Evolutionary conservation across 35 echinoderm and acorn worm species (phyloP).

Genomic region (Apostichopus japonicus): DNA sequence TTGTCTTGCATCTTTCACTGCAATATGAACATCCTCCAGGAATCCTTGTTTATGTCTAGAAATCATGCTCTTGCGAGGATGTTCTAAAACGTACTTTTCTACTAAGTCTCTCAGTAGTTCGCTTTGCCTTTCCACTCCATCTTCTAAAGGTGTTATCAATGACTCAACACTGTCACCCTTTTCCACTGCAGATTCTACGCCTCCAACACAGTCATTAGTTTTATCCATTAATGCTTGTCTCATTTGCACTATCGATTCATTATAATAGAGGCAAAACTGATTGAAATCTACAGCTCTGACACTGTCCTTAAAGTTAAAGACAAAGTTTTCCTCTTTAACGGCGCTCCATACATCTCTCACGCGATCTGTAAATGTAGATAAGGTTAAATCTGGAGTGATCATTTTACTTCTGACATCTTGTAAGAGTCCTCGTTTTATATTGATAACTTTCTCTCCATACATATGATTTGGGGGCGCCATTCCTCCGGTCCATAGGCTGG

Average conservation of each 20-base stretch:
- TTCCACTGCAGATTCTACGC: neutral
- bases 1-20: conserved; percentile 11
- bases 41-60: neutral
- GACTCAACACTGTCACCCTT: neutral
- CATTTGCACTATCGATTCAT: conserved; percentile 4
- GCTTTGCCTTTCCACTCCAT: neutral
- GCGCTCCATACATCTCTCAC: conserved; percentile 10
- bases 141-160: neutral
- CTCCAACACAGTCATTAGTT: neutral
- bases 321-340: conserved; percentile 1
- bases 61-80: neutral
- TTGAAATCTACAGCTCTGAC: neutral
- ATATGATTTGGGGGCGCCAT: conserved; percentile 21
- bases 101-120: neutral
- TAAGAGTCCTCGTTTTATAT: neutral
- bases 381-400: neutral
- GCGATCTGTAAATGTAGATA: neutral
- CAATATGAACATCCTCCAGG: conserved; percentile 3
- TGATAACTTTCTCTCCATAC: neutral
- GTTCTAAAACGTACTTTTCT: neutral
- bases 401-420: neutral
- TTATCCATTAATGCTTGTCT: neutral
- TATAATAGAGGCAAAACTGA: conserved; percentile 4
- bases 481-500: conserved; percentile 6
- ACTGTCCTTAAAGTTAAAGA: conserved; percentile 25